Evolutionary conservation across 1,140 invertebrate genomes (phyloP).

Genomic region (Helicoverpa zea): DNA sequence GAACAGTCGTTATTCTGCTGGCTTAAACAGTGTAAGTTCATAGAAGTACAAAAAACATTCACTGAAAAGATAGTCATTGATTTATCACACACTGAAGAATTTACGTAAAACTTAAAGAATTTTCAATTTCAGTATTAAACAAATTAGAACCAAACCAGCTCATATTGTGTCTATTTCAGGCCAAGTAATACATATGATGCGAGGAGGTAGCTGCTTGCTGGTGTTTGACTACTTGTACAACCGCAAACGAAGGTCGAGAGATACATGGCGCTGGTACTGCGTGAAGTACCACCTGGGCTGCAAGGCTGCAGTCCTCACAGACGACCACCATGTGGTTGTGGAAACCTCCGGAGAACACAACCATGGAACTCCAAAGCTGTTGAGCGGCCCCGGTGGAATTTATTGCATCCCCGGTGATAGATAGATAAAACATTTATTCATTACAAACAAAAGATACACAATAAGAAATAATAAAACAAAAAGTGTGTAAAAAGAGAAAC

Average conservation of each 20-base stretch:
- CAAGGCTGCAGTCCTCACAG: conserved; percentile 52
- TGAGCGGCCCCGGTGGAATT: not conserved
- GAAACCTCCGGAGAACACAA: conserved; percentile 29
- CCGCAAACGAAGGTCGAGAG: conserved; percentile 20
- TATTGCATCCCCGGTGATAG: not conserved
- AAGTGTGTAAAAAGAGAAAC: too few relatives aligned
- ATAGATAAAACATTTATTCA: too few relatives aligned
- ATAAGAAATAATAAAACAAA: too few relatives aligned
- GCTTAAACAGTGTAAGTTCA: too few relatives aligned
- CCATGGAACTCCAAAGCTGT: not conserved
- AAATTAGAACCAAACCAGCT: too few relatives aligned
- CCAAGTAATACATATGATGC: conserved; percentile 1
- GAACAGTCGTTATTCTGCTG: too few relatives aligned
- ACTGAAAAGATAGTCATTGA: too few relatives aligned
- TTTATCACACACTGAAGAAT: too few relatives aligned
- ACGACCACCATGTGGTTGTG: not conserved
- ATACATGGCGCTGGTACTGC: conserved; percentile 59
- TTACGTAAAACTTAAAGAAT: too few relatives aligned
- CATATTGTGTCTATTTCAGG: not conserved
- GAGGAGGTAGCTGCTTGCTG: conserved; percentile 53
- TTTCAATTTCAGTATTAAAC: too few relatives aligned
- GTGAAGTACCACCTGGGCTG: conserved; percentile 57
- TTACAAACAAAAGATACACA: too few relatives aligned
- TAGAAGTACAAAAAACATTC: too few relatives aligned
- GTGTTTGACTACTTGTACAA: conserved; percentile 60